Percentiles rank a stretch among this genome's conserved stretches.
Evolutionary conservation across 2,797 vertebrate species (phyloP).

Genomic region (Gallinago nigripennis): DNA sequence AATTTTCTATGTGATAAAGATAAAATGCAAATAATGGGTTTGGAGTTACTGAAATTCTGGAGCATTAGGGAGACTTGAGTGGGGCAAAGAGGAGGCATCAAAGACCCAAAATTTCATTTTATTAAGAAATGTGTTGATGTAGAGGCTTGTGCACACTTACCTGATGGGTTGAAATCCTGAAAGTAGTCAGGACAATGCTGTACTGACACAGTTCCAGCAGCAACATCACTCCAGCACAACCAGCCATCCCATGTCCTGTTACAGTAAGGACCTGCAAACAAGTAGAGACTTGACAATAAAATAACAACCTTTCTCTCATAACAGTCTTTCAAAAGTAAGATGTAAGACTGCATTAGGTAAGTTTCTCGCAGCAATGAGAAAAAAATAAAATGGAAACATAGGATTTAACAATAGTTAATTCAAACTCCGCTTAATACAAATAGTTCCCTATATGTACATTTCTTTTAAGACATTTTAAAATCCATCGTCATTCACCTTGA

Average conservation of each 20-base stretch:
- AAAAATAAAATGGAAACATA: not conserved
- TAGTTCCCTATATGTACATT: not conserved
- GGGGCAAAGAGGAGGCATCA: not conserved
- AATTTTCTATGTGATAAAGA: not conserved
- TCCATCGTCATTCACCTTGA: not conserved
- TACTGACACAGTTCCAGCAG: slow-evolving; percentile 81
- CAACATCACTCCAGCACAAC: slow-evolving; percentile 94
- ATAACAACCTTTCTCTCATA: not conserved
- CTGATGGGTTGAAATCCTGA: slow-evolving; percentile 95
- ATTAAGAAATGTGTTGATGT: not conserved
- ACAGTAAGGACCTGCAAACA: slow-evolving; percentile 82
- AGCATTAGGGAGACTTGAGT: not conserved
- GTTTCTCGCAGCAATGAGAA: not conserved
- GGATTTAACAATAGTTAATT: not conserved
- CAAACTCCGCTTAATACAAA: not conserved
- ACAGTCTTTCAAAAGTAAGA: not conserved
- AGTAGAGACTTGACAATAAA: not conserved
- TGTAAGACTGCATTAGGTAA: not conserved
- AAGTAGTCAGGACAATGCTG: slow-evolving; percentile 97
- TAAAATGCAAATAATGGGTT: not conserved
- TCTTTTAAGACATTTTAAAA: not conserved
- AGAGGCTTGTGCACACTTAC: slow-evolving; percentile 65
- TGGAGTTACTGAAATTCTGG: not conserved
- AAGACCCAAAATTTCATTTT: not conserved
- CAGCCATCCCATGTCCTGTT: slow-evolving; percentile 98